These are phyloP conservation scores for Ceyx erithaca DNA, from an alignment of 2,797 vertebrate genomes.

Conservation along the genomic window DNA sequence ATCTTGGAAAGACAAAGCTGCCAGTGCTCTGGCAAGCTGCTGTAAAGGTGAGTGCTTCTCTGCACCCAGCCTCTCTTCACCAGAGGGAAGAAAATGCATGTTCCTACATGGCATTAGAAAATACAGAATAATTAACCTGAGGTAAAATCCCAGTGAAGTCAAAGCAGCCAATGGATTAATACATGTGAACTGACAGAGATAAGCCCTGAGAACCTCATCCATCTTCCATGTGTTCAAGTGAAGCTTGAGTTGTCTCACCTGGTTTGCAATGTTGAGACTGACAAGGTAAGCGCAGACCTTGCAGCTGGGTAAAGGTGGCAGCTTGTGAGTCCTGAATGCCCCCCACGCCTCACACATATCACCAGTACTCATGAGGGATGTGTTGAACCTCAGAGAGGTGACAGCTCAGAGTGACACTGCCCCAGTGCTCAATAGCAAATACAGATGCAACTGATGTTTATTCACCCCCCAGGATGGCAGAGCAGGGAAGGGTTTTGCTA, in stretches of 20 bases:
- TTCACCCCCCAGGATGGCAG: background rate
- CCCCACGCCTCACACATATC: background rate
- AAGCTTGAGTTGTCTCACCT: background rate
- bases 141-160: slow-evolving; percentile 35
- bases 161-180: slow-evolving; percentile 27
- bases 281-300: background rate
- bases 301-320: background rate
- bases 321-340: background rate
- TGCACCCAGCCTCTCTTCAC: background rate
- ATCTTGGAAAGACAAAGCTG: background rate
- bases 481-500: background rate
- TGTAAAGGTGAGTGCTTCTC: background rate
- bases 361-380: background rate
- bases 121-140: slow-evolving; percentile 42
- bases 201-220: slow-evolving; percentile 41
- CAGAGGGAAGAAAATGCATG: background rate
- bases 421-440: background rate
- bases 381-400: background rate
- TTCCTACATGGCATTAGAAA: slow-evolving; percentile 1
- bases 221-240: background rate
- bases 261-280: background rate
- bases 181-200: slow-evolving; percentile 22
- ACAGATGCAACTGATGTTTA: rapidly evolving
- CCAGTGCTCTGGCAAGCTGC: background rate
- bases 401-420: background rate